Evolutionary conservation across 1,140 invertebrate species (phyloP).

Genomic region (Trypoxylus dichotomus): DNA sequence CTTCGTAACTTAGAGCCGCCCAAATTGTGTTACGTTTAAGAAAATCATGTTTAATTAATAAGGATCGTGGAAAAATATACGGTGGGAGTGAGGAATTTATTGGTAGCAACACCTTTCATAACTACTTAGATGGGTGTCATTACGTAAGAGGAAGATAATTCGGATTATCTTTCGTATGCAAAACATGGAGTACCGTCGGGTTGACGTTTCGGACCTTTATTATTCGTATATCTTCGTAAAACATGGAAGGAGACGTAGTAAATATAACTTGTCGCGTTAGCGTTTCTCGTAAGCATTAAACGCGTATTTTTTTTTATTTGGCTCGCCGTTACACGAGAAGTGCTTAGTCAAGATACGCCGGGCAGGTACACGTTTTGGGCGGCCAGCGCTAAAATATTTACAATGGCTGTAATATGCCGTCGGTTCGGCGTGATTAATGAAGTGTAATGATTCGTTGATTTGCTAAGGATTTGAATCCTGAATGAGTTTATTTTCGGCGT

Average conservation of each 20-base stretch:
- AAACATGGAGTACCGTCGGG: no score
- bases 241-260: neutral
- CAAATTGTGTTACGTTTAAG: no score
- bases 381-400: neutral
- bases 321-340: neutral
- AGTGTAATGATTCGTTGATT: slow-evolving; percentile 4
- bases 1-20: no score
- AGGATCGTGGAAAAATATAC: no score
- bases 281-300: neutral
- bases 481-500: neutral
- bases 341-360: neutral
- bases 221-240: neutral
- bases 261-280: neutral
- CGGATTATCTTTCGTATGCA: no score
- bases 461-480: neutral
- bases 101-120: no score
- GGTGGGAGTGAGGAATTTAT: no score
- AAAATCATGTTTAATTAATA: no score
- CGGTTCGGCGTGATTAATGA: neutral
- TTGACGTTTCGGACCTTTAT: no score
- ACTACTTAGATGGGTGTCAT: no score
- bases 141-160: no score
- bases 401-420: neutral
- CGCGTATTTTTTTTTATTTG: neutral
- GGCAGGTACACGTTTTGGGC: slow-evolving; percentile 1